phyloP scores from a whole-genome alignment of 2,113 vertebrate genomes.

The Sminthopsis crassicaudata region DNA sequence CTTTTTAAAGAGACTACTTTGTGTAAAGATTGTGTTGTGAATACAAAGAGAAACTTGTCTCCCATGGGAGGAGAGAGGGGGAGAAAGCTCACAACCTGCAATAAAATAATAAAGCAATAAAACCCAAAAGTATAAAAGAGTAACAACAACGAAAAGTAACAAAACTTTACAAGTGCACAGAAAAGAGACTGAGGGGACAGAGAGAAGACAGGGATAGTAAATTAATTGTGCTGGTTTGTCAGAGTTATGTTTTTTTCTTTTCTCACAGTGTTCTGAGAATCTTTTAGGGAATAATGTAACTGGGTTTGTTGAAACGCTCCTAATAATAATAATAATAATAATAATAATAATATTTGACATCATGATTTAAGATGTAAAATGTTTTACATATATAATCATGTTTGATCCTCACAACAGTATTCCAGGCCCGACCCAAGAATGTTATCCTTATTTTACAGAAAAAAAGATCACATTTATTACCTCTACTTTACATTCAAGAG shows the following conservation, averaged over 20 bases:
- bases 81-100: background rate
- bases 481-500: background rate
- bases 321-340: background rate
- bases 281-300: background rate
- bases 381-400: background rate
- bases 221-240: background rate
- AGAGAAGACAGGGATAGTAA: background rate
- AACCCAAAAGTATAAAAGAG: background rate
- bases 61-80: too few relatives aligned
- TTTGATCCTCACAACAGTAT: background rate
- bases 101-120: background rate
- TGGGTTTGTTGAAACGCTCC: constrained; percentile 6
- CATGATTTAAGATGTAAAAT: background rate
- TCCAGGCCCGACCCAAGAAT: background rate
- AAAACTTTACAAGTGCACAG: background rate
- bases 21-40: background rate
- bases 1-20: background rate
- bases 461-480: background rate
- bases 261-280: background rate
- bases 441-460: background rate
- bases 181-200: background rate
- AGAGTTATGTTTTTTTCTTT: background rate
- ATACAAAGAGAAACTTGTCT: background rate
- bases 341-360: background rate
- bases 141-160: background rate